Evolutionary conservation across 2,888 invertebrate genomes (phyloP).

Genomic region (Agrochola macilenta): DNA sequence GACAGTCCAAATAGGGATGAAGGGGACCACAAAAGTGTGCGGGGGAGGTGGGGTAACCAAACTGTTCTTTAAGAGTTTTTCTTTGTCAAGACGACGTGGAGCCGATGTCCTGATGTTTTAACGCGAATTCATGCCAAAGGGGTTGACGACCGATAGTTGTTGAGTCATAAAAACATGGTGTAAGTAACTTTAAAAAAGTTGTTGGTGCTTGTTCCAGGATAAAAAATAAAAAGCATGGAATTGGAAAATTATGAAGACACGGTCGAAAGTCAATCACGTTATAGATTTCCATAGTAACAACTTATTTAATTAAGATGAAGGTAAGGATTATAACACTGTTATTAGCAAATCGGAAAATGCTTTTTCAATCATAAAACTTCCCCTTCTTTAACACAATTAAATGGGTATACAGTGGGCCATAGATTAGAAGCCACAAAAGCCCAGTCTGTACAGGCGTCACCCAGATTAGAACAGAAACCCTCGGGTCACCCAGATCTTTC

Average conservation of each 20-base stretch:
- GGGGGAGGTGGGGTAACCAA: slow-evolving; percentile 32
- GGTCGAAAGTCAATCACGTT: not conserved
- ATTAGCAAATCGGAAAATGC: too few relatives aligned
- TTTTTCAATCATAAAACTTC: too few relatives aligned
- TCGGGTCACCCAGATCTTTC: too few relatives aligned
- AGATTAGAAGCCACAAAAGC: too few relatives aligned
- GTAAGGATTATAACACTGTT: not conserved
- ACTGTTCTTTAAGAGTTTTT: slow-evolving; percentile 71
- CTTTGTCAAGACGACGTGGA: slow-evolving; percentile 69
- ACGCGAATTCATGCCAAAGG: slow-evolving; percentile 42
- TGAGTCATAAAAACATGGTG: slow-evolving; percentile 16
- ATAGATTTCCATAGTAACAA: not conserved
- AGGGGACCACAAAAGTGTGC: slow-evolving; percentile 1
- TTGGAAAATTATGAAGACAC: not conserved
- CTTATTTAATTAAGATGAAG: not conserved
- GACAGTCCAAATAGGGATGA: slow-evolving; percentile 44
- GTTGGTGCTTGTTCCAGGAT: not conserved
- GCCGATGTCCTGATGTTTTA: slow-evolving; percentile 63
- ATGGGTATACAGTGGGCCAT: too few relatives aligned
- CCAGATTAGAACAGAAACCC: too few relatives aligned
- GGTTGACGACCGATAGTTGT: slow-evolving; percentile 47
- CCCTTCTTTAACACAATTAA: too few relatives aligned
- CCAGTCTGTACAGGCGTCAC: too few relatives aligned
- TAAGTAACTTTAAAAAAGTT: not conserved
- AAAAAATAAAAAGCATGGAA: not conserved